Percentiles rank a stretch among this genome's conserved stretches.
These are phyloP conservation scores for Vicugna pacos DNA, from an alignment of 2,113 vertebrate species.

Conservation along the genomic window DNA sequence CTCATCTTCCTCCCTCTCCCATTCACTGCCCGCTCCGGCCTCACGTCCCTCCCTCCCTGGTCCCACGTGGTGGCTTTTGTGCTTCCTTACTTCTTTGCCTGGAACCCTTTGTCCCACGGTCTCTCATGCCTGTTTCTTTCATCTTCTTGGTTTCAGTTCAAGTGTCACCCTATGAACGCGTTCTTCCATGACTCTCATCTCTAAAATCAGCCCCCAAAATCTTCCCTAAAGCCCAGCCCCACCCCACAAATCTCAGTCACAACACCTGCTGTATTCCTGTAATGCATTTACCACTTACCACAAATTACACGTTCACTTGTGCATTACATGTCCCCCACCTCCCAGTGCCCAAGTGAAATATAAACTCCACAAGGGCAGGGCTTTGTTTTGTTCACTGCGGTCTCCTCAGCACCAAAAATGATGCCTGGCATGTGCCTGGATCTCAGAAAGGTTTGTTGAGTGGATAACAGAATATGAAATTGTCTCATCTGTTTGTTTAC, in stretches of 20 bases:
- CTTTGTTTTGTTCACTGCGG: background rate
- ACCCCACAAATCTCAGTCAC: background rate
- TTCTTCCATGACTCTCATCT: background rate
- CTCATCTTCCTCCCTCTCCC: background rate
- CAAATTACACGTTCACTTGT: background rate
- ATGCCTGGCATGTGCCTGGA: background rate
- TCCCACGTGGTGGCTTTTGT: background rate
- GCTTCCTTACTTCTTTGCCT: background rate
- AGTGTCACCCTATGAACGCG: background rate
- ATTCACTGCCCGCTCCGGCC: background rate
- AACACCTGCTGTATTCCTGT: background rate
- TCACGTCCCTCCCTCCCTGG: background rate
- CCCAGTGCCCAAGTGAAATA: background rate
- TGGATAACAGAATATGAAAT: slow-evolving; percentile 59
- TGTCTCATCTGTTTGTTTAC: slow-evolving; percentile 61
- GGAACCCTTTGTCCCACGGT: background rate
- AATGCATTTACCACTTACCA: background rate
- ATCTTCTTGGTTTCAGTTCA: background rate
- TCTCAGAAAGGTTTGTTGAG: slow-evolving; percentile 54
- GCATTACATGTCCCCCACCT: background rate
- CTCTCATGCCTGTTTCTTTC: background rate
- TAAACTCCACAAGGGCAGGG: background rate
- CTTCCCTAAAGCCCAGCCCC: background rate
- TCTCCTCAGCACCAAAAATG: background rate
- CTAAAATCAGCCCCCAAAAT: background rate